A percentile compares a stretch with the other conserved stretches of the same genome.
Conservation (phyloP, 2,888 invertebrate species). For the Tryphoninae sp. region DNA sequence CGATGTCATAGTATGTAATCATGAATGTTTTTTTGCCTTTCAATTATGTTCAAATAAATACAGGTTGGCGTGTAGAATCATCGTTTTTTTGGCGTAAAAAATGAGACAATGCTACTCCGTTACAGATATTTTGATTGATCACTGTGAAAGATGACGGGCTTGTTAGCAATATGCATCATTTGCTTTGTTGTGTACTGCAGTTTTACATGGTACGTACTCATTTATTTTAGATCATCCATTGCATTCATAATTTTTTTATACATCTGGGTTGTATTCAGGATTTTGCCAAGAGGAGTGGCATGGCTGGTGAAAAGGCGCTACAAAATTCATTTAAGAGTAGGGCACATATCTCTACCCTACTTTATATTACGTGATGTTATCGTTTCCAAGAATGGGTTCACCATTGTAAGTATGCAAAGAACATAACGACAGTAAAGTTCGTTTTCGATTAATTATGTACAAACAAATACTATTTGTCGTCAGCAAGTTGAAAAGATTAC, state of each 20-base stretch:
- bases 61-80: conserved; percentile 42
- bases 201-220: conserved; percentile 84
- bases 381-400: conserved; percentile 90
- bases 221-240: conserved; percentile 44
- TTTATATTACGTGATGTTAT: conserved; percentile 91
- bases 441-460: conserved; percentile 19
- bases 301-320: conserved; percentile 92
- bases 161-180: conserved; percentile 78
- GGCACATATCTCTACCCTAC: conserved; percentile 91
- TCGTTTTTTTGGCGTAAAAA: not conserved
- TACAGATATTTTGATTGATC: conserved; percentile 20
- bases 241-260: conserved; percentile 6
- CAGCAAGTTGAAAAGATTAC: conserved; percentile 94
- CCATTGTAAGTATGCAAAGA: conserved; percentile 84
- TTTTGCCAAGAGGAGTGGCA: conserved; percentile 89
- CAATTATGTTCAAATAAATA: not conserved
- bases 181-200: conserved; percentile 83
- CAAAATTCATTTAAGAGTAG: conserved; percentile 90
- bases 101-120: not conserved
- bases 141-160: conserved; percentile 78
- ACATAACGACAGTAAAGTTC: conserved; percentile 65
- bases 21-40: not conserved
- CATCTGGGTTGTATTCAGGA: conserved; percentile 82
- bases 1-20: conserved; percentile 15
- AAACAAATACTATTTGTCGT: conserved; percentile 69